phyloP scores from a whole-genome alignment of 2,797 vertebrate species.

The Dallia pectoralis region DNA sequence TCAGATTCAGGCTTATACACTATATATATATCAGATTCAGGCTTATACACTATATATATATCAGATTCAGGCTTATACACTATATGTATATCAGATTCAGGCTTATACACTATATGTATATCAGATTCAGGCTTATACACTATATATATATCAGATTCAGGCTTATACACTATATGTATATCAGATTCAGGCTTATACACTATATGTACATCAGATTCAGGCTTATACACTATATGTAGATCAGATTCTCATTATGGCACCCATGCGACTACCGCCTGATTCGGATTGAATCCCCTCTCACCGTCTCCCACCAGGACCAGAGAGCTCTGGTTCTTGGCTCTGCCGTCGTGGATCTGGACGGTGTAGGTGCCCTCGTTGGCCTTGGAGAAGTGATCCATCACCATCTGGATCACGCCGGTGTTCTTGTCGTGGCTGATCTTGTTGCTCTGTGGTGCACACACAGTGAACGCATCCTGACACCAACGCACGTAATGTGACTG shows the following conservation, averaged over 20 bases:
- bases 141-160: no score
- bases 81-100: no score
- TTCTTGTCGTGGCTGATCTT: conserved; percentile 86
- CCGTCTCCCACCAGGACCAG: conserved; percentile 96
- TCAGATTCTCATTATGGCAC: no score
- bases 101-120: no score
- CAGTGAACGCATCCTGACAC: neutral
- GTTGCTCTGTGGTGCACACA: conserved; percentile 76
- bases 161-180: no score
- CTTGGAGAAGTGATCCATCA: conserved; percentile 87
- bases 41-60: no score
- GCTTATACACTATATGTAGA: neutral
- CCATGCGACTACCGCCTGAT: no score
- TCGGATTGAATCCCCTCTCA: conserved; percentile 55
- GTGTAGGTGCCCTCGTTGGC: conserved; percentile 96
- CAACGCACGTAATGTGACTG: neutral
- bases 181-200: no score
- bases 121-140: no score
- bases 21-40: no score
- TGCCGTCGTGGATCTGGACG: conserved; percentile 91
- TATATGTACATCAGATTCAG: neutral
- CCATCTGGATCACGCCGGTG: conserved; percentile 91
- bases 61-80: no score
- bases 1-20: no score
- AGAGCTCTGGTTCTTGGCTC: conserved; percentile 91